Percentiles rank a stretch among this genome's conserved stretches.
Conservation (phyloP, 2,888 invertebrate species). For the Scaptodrosophila latifasciaeformis region DNA sequence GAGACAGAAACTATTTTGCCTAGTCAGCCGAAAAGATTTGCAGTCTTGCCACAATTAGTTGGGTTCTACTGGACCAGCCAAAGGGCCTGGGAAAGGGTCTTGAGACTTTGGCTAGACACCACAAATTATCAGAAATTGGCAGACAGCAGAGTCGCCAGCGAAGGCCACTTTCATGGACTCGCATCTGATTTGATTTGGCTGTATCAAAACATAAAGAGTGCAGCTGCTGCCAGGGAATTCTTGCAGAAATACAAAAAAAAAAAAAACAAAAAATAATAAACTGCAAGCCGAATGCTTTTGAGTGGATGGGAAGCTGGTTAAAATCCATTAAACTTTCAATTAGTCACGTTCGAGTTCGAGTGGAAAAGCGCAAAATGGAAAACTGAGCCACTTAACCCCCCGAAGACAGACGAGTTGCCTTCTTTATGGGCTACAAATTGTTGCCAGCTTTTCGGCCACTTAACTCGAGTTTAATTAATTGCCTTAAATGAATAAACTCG, state of each 20-base stretch:
- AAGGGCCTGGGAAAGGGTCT: neutral
- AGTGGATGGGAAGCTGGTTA: slow-evolving; percentile 23
- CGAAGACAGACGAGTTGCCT: slow-evolving; percentile 32
- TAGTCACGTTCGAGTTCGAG: slow-evolving; percentile 39
- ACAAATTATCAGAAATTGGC: slow-evolving; percentile 23
- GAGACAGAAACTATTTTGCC: slow-evolving; percentile 2
- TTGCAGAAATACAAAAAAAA: slow-evolving; percentile 7
- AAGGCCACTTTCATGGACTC: too few species aligned
- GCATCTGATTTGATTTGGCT: too few species aligned
- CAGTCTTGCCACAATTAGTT: neutral
- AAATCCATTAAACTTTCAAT: slow-evolving; percentile 49
- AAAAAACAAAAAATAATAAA: neutral
- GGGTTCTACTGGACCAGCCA: too few species aligned
- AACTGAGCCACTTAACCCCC: slow-evolving; percentile 43
- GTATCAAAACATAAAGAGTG: too few species aligned
- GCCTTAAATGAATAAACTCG: slow-evolving; percentile 40
- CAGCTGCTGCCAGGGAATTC: slow-evolving; percentile 18
- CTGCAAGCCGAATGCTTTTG: slow-evolving; percentile 30
- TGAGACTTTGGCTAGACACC: slow-evolving; percentile 20
- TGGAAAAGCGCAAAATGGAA: neutral
- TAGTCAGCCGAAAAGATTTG: slow-evolving; percentile 17
- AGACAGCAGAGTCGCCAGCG: too few species aligned
- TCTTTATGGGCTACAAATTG: slow-evolving; percentile 29
- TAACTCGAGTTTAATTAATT: slow-evolving; percentile 40
- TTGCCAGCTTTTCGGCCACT: slow-evolving; percentile 33